phyloP scores from a whole-genome alignment of 1,140 invertebrate genomes.

The Ruditapes philippinarum region DNA sequence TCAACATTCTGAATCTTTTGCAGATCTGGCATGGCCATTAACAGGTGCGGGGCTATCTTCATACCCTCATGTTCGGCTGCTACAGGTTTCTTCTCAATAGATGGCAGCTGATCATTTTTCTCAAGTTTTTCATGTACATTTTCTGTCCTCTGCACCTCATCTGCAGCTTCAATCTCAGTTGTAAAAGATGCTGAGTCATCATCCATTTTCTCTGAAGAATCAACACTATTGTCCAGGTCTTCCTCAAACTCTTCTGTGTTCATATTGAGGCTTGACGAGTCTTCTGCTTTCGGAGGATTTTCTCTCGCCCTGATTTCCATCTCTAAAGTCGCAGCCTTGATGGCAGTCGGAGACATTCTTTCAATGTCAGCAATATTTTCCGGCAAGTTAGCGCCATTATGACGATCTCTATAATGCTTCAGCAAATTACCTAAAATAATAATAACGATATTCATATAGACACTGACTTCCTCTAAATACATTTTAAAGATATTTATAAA shows the following conservation, averaged over 20 bases:
- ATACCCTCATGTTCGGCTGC: neutral
- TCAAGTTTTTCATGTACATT: neutral
- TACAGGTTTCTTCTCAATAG: neutral
- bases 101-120: neutral
- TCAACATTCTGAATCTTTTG: neutral
- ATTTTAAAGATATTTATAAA: too few species aligned
- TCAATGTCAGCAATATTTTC: constrained; percentile 77
- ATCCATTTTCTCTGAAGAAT: constrained; percentile 61
- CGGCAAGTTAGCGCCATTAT: constrained; percentile 74
- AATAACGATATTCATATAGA: too few species aligned
- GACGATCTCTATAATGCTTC: constrained; percentile 83
- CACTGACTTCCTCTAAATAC: too few species aligned
- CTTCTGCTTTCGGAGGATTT: constrained; percentile 45
- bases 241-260: constrained; percentile 67
- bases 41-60: constrained; percentile 38
- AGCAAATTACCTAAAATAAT: constrained; percentile 77
- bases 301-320: constrained; percentile 62
- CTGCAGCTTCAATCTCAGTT: constrained; percentile 30
- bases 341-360: constrained; percentile 57
- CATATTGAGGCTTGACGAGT: neutral
- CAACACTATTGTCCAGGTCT: constrained; percentile 63
- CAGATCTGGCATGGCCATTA: constrained; percentile 25
- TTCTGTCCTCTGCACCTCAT: constrained; percentile 31
- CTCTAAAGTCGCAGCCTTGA: constrained; percentile 69
- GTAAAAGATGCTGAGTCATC: constrained; percentile 38